Evolutionary conservation across 2,888 invertebrate genomes (phyloP).

Genomic region (Liopterus haemorrhoidalis): DNA sequence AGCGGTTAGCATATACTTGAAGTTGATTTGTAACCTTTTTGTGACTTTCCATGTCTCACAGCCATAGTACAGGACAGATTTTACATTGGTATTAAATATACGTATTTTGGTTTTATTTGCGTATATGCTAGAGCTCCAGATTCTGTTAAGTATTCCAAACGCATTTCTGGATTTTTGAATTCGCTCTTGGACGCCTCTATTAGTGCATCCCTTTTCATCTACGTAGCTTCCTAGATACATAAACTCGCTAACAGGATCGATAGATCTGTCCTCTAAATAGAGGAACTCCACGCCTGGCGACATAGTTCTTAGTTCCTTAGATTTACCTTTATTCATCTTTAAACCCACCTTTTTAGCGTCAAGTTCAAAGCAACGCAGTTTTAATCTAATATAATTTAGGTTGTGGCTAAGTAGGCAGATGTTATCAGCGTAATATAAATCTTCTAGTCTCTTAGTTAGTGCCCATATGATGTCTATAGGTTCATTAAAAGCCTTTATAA

Average conservation of each 20-base stretch:
- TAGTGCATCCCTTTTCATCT: background rate
- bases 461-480: background rate
- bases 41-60: constrained; percentile 6
- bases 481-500: background rate
- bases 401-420: constrained; percentile 2
- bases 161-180: background rate
- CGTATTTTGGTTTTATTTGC: constrained; percentile 8
- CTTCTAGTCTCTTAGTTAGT: constrained; percentile 2
- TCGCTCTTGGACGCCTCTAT: constrained; percentile 1
- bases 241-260: background rate
- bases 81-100: constrained; percentile 3
- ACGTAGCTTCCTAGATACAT: constrained; percentile 3
- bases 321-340: background rate
- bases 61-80: constrained; percentile 3
- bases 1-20: too few species aligned
- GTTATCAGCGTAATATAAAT: constrained; percentile 1
- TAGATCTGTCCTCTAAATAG: background rate
- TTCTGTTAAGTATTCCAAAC: constrained; percentile 2
- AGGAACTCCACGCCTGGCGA: constrained; percentile 1
- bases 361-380: constrained; percentile 1
- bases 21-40: too few species aligned
- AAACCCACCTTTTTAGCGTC: constrained; percentile 1
- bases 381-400: background rate
- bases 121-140: background rate
- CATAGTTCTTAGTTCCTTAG: constrained; percentile 3